These are phyloP conservation scores for Phalacrocorax pelagicus DNA, from an alignment of 2,113 vertebrate species.

Conservation along the genomic window DNA sequence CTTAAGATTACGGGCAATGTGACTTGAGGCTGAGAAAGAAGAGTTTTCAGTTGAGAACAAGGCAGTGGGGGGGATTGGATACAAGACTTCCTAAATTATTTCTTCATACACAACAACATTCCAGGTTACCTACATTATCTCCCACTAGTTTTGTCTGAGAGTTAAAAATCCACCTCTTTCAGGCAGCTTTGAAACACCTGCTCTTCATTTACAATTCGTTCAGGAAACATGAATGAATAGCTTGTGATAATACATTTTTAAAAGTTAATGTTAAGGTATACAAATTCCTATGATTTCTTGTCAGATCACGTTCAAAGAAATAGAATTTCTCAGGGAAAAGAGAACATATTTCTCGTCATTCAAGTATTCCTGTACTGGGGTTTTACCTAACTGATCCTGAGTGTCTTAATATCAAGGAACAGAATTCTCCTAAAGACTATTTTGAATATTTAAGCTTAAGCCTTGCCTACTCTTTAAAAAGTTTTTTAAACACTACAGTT, in stretches of 20 bases:
- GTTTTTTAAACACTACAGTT: background rate
- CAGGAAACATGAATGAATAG: background rate
- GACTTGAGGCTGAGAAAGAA: background rate
- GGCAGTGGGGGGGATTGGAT: background rate
- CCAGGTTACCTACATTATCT: background rate
- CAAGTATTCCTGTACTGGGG: background rate
- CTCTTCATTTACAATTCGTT: background rate
- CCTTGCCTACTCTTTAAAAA: background rate
- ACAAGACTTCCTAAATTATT: background rate
- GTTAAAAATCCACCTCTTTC: background rate
- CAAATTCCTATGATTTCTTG: background rate
- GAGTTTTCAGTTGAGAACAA: background rate
- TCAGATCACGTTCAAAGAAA: background rate
- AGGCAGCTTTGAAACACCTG: background rate
- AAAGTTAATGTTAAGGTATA: background rate
- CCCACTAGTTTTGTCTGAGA: background rate
- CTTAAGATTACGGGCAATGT: background rate
- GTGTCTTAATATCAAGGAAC: background rate
- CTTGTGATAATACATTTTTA: background rate
- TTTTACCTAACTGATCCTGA: background rate
- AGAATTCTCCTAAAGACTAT: background rate
- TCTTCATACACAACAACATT: background rate
- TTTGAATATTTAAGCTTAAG: background rate
- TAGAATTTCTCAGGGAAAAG: background rate
- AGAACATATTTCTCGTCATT: background rate